These are phyloP conservation scores for Propithecus deckenii DNA, from an alignment of 2,797 vertebrate species.

Conservation along the genomic window DNA sequence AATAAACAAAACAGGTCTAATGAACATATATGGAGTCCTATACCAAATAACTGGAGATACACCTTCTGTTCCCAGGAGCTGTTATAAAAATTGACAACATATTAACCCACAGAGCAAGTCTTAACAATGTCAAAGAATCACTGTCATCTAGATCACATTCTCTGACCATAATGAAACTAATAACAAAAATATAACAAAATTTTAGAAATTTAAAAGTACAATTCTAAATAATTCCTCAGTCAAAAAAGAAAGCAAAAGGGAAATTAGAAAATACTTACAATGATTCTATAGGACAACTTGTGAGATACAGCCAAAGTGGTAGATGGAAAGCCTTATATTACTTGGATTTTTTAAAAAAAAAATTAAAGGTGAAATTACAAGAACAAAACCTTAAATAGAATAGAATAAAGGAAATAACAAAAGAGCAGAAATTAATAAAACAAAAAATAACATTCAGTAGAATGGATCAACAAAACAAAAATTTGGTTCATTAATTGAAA, in stretches of 20 bases:
- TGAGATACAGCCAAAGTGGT: neutral
- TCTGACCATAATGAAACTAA: neutral
- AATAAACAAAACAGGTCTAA: neutral
- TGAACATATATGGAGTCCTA: neutral
- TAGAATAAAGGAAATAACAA: neutral
- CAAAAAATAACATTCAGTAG: neutral
- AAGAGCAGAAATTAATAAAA: neutral
- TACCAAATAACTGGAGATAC: neutral
- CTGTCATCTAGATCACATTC: neutral
- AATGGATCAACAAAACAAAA: constrained; percentile 28
- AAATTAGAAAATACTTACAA: constrained; percentile 30
- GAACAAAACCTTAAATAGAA: neutral
- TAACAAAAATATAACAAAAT: neutral
- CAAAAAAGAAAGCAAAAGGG: neutral
- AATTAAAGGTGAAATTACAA: neutral
- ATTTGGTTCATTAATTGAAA: neutral
- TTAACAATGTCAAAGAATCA: neutral
- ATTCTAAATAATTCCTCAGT: neutral
- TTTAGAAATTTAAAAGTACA: neutral
- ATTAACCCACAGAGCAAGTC: neutral
- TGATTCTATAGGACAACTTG: neutral
- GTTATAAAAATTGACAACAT: neutral
- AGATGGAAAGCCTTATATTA: neutral
- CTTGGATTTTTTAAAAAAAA: neutral
- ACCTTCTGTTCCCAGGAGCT: neutral